A percentile compares a stretch with the other conserved stretches of the same genome.
phyloP scores from a whole-genome alignment of 2,888 invertebrate species.

The Osmoderma eremita region DNA sequence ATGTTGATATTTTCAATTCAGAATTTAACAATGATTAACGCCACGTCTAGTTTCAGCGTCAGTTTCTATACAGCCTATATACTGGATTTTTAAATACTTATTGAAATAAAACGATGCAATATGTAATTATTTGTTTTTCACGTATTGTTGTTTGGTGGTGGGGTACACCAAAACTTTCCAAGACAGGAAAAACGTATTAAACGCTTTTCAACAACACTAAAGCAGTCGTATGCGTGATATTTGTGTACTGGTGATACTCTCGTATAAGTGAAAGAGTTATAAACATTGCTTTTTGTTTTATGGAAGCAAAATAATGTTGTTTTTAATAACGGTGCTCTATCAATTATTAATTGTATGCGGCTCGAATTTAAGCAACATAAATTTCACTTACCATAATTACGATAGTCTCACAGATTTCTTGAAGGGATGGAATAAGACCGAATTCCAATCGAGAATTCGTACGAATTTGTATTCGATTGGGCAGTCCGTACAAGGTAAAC shows the following conservation, averaged over 20 bases:
- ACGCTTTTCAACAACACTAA: not conserved
- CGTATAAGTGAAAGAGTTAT: not conserved
- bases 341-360: constrained; percentile 2
- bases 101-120: too few relatives aligned
- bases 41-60: too few relatives aligned
- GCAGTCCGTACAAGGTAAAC: constrained; percentile 67
- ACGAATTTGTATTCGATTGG: constrained; percentile 67
- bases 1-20: too few relatives aligned
- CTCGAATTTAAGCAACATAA: constrained; percentile 41
- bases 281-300: not conserved
- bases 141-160: too few relatives aligned
- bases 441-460: constrained; percentile 58
- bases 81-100: too few relatives aligned
- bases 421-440: constrained; percentile 54
- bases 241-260: not conserved
- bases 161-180: too few relatives aligned
- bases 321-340: not conserved
- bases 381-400: constrained; percentile 64
- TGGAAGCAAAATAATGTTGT: constrained; percentile 2
- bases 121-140: too few relatives aligned
- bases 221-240: not conserved
- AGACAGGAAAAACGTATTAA: too few relatives aligned
- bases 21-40: too few relatives aligned
- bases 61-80: too few relatives aligned
- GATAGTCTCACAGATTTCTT: constrained; percentile 61